Percentiles rank a stretch among this genome's conserved stretches.
These are phyloP conservation scores for Propithecus perrieri DNA, from an alignment of 2,797 vertebrate genomes.

Conservation along the genomic window DNA sequence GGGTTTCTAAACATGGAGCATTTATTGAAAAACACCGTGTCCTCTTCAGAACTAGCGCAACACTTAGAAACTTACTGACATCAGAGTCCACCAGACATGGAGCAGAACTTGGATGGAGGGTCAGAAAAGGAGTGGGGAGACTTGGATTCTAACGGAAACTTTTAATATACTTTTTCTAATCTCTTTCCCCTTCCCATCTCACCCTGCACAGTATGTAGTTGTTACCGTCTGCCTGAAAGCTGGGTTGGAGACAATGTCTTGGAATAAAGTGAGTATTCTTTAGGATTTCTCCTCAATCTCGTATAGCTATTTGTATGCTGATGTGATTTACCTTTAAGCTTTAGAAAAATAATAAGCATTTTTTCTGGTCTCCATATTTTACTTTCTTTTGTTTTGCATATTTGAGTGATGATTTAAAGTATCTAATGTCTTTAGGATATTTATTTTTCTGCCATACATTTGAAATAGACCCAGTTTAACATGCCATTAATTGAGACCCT, in stretches of 20 bases:
- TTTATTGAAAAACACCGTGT: neutral
- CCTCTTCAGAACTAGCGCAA: neutral
- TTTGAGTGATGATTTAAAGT: neutral
- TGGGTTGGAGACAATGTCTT: conserved; percentile 96
- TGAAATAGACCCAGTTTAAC: neutral
- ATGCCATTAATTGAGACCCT: neutral
- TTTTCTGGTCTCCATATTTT: neutral
- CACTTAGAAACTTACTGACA: neutral
- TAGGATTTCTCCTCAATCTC: neutral
- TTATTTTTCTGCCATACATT: neutral
- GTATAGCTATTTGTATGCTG: neutral
- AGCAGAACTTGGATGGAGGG: neutral
- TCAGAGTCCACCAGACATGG: neutral
- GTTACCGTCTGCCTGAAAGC: conserved; percentile 97
- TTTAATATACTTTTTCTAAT: neutral
- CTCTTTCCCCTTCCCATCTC: neutral
- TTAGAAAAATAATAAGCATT: neutral
- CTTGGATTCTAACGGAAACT: neutral
- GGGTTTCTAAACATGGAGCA: neutral
- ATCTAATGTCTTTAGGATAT: neutral
- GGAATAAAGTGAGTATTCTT: conserved; percentile 87
- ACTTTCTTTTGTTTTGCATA: neutral
- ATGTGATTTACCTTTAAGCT: neutral
- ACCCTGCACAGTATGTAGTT: conserved; percentile 91
- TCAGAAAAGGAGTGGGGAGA: neutral